A percentile compares a stretch with the other conserved stretches of the same genome.
phyloP scores from a whole-genome alignment of 2,888 invertebrate species.

The Trissoscelio sp. region DNA sequence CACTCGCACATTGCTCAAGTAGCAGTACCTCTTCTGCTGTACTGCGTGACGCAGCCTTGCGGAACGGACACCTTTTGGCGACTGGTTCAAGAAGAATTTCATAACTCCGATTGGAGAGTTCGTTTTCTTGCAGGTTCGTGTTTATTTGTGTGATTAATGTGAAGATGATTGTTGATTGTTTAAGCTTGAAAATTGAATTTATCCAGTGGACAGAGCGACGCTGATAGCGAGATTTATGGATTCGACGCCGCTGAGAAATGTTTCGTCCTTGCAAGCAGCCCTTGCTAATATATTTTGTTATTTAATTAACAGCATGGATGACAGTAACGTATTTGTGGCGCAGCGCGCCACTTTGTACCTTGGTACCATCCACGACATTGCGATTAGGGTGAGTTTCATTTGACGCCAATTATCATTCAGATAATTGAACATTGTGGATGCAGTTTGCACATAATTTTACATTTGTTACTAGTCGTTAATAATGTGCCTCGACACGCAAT shows the following conservation, averaged over 20 bases:
- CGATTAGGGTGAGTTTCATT: slow-evolving; percentile 88
- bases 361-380: slow-evolving; percentile 95
- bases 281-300: slow-evolving; percentile 98
- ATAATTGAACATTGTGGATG: neutral
- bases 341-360: slow-evolving; percentile 96
- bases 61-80: slow-evolving; percentile 98
- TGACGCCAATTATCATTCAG: neutral
- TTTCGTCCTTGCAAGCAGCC: slow-evolving; percentile 94
- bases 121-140: slow-evolving; percentile 92
- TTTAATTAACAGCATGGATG: slow-evolving; percentile 97
- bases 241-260: slow-evolving; percentile 92
- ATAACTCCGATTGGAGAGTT: slow-evolving; percentile 93
- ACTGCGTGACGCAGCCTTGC: slow-evolving; percentile 96
- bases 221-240: slow-evolving; percentile 97
- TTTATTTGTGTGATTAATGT: neutral
- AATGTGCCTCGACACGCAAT: slow-evolving; percentile 98
- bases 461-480: slow-evolving; percentile 88
- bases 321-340: slow-evolving; percentile 96
- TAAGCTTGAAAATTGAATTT: slow-evolving; percentile 27
- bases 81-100: slow-evolving; percentile 97
- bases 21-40: slow-evolving; percentile 95
- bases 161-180: neutral
- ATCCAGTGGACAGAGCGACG: slow-evolving; percentile 94
- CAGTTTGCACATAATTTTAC: slow-evolving; percentile 18
- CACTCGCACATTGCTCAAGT: slow-evolving; percentile 97